phyloP scores from a whole-genome alignment of 1,140 invertebrate species.

The Himalopsyche phryganea region DNA sequence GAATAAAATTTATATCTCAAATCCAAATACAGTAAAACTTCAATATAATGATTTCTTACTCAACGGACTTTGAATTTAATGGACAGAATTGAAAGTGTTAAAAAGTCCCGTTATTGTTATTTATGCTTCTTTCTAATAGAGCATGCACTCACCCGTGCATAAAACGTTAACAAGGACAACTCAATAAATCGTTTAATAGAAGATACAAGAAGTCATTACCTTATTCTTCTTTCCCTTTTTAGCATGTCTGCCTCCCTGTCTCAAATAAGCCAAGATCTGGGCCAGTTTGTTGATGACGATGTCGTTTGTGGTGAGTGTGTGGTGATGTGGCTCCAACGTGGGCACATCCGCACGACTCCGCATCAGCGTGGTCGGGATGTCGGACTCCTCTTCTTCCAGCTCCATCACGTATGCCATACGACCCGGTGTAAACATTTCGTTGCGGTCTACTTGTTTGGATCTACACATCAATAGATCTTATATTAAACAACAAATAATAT shows the following conservation, averaged over 20 bases:
- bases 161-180: too few relatives aligned
- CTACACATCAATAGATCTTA: conserved; percentile 44
- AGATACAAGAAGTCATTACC: too few relatives aligned
- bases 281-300: conserved; percentile 96
- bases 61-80: too few relatives aligned
- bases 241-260: conserved; percentile 72
- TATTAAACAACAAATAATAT: too few relatives aligned
- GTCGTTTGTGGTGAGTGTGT: conserved; percentile 89
- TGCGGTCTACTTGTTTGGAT: conserved; percentile 71
- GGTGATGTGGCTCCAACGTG: conserved; percentile 58
- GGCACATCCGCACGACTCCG: conserved; percentile 94
- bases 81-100: too few relatives aligned
- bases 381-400: conserved; percentile 83
- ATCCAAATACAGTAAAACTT: too few relatives aligned
- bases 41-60: too few relatives aligned
- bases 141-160: too few relatives aligned
- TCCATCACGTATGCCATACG: conserved; percentile 99
- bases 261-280: conserved; percentile 92
- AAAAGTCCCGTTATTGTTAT: too few relatives aligned
- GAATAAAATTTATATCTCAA: too few relatives aligned
- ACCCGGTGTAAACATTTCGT: conserved; percentile 93
- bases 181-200: too few relatives aligned
- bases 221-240: conserved; percentile 75
- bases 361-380: conserved; percentile 94
- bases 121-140: too few relatives aligned